These are phyloP conservation scores for Oikopleura vanhoeffeni DNA, from an alignment of 23 tunicate genomes.

Conservation along the genomic window DNA sequence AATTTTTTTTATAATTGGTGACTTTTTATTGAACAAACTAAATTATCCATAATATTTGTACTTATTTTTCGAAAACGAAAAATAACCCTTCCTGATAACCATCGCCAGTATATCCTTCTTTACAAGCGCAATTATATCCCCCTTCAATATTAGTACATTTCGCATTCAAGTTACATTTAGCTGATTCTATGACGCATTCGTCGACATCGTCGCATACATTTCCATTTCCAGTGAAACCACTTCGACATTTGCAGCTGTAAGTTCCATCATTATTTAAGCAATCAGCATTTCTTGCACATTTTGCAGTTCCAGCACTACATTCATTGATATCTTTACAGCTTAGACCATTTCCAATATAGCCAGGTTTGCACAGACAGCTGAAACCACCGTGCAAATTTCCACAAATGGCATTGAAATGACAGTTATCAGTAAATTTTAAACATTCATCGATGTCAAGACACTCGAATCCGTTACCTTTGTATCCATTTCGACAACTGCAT, in stretches of 20 bases:
- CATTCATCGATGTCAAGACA: not conserved
- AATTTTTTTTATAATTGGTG: no score
- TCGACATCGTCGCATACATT: no score
- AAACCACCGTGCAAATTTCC: constrained; percentile 19
- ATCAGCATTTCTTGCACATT: not conserved
- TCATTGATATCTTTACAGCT: not conserved
- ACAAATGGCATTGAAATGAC: constrained; percentile 14
- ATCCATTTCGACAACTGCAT: not conserved
- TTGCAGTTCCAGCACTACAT: not conserved
- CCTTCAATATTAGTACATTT: no score
- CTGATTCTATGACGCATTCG: no score
- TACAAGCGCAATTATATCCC: no score
- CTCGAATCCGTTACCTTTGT: not conserved
- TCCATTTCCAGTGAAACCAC: no score
- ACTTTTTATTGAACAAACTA: no score
- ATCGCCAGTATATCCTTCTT: no score
- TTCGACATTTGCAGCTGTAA: not conserved
- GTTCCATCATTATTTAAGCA: constrained; percentile 20
- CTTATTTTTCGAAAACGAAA: no score
- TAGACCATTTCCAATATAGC: constrained; percentile 23
- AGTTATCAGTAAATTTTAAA: not conserved
- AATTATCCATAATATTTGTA: no score
- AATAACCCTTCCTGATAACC: no score
- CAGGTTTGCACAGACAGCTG: constrained; percentile 23
- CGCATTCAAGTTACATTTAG: no score